Conservation (phyloP, 35 echinoderm and acorn worm species). For the Holothuria glaberrima region DNA sequence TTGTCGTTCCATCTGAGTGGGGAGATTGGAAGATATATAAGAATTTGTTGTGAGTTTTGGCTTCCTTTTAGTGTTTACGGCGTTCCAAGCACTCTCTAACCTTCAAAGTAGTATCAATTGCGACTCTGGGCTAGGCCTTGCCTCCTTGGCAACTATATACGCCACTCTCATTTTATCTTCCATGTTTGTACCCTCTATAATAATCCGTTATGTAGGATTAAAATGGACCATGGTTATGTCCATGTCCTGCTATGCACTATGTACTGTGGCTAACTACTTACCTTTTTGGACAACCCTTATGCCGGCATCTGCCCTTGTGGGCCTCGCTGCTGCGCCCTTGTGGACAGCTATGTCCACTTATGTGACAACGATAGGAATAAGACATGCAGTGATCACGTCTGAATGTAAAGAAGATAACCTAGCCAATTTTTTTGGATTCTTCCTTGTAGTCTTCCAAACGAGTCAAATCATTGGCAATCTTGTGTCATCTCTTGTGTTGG, state of each 20-base stretch:
- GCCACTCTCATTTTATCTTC: constrained; percentile 82
- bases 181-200: constrained; percentile 79
- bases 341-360: constrained; percentile 95
- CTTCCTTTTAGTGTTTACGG: constrained; percentile 92
- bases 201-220: constrained; percentile 79
- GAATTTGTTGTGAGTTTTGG: constrained; percentile 73
- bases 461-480: no score
- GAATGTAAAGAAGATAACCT: constrained; percentile 61
- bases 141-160: constrained; percentile 87
- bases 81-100: constrained; percentile 92
- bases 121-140: constrained; percentile 83
- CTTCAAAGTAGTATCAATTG: constrained; percentile 98
- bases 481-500: constrained; percentile 85
- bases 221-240: constrained; percentile 84
- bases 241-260: constrained; percentile 78
- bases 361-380: constrained; percentile 75
- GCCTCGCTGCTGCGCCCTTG: constrained; percentile 83
- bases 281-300: constrained; percentile 88
- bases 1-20: constrained; percentile 27
- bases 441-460: constrained; percentile 93
- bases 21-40: neutral
- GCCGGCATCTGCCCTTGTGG: constrained; percentile 87
- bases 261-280: constrained; percentile 88
- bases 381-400: constrained; percentile 45
- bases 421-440: constrained; percentile 89